Evolutionary conservation across 2,113 vertebrate species (phyloP), one percentile per base, ranked within the genome.

Genomic region (Mobula birostris): DNA sequence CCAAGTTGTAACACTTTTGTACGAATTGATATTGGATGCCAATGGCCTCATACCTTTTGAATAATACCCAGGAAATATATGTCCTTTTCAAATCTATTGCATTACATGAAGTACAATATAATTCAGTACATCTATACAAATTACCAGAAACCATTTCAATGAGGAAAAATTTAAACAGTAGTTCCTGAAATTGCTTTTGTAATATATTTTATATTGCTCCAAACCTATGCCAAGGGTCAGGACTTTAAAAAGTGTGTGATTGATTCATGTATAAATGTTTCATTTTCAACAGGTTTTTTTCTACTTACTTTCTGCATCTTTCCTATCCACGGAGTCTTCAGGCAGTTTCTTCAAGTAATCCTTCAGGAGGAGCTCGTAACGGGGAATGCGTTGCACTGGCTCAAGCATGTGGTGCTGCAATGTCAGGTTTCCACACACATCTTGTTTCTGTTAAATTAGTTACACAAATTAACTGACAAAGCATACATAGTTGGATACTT

Each of bases 351-450:
- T 99, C 95, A 99, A 97, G 95, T 99, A 99, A 97, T 99, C 98
- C 95, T 98, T 99, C 94, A 99, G 97, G 85, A 99, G 96, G 94
- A 99, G 96, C 95, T 99, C 98, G 0, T 99, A 99, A 94, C 99
- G 98, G 77, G 99, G 99, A 95, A 99, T 98, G 95, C 99, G 97
- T 95, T 99, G 99, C 95, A 99, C 98, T 0, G 99, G 99, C 95
- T 99, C 99, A 94, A 99, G 96, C 99, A 99, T 99, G 96, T 99
- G 99, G 95, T 99, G 99, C 96, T 99, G 99, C 95, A 99, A 95
- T 0, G 98, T 99, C 96, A 99, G 96, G 95, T 98, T 99, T 87
- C 99, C 99, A 74, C 98, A 99, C 79, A 98, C 97, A 5, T 98
- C 98, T 95, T 99, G 97, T 95, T 98, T 99, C 99, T 99, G 96